Evolutionary conservation across 2,113 vertebrate genomes (phyloP), one percentile per base, ranked within the genome.

Genomic region (Drymodes brunneopygia): DNA sequence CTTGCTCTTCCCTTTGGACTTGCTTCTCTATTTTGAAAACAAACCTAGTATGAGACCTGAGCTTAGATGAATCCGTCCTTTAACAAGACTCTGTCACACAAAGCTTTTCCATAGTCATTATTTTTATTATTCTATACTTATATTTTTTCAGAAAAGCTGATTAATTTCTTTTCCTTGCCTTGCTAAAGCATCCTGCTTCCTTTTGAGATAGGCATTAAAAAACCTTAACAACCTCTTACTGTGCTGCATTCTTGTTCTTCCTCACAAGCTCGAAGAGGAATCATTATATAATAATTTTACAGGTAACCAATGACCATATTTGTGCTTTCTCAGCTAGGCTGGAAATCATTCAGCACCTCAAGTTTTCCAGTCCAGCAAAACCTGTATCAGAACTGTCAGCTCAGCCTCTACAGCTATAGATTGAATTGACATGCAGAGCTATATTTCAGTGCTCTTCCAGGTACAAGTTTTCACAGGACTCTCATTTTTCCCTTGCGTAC

Each of bases 171-270:
- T 92, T 47, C 5, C 7, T 13, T 8, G 12, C 42, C 42, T 57
- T 67, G 15, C 6, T 66, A 23, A 64, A 82, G 44, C 6, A 60
- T 48, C 11, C 10, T 53, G 12, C 6, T 88, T 69, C 31, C 33
- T 92, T 75, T 77, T 35, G 20, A 77, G 12, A 73, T 10, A 15
- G 21, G 6, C 20, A 58, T 71, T 28, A 58, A 18, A 19, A 9
- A 1, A 0, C 2, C 3, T 15, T 11, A 20, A 18, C 5, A 50
- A 14, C 7, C 19, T 73, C 21, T 23, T 70, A 33, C 10, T 74
- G 9, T 16, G 7, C 4, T 50, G 4, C 42, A 10, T 33, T 87
- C 38, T 78, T 56, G 14, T 1, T 70, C 19, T 36, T 93, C 56
- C 47, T 79, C 9, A 54, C 5, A 29, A 66, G 18, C 15, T 78